A percentile compares a stretch with the other conserved stretches of the same genome.
Evolutionary conservation across 2,888 invertebrate genomes (phyloP).

Genomic region (Synergus gifuensis): DNA sequence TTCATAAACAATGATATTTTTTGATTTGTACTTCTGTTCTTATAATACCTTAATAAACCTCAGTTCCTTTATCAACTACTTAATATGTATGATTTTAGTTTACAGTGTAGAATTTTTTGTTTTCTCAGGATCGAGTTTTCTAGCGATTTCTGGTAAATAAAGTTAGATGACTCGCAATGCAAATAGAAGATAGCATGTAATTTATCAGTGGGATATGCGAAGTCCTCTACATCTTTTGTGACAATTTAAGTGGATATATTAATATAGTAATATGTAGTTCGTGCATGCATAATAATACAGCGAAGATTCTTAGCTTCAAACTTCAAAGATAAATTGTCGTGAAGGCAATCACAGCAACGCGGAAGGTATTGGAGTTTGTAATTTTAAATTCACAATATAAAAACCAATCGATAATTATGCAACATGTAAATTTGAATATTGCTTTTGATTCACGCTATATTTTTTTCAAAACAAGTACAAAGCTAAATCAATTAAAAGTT

Average conservation of each 20-base stretch:
- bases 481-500: neutral
- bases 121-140: constrained; percentile 23
- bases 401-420: neutral
- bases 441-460: neutral
- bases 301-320: constrained; percentile 11
- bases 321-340: constrained; percentile 5
- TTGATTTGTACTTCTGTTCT: too few relatives aligned
- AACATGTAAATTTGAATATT: neutral
- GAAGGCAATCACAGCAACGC: constrained; percentile 15
- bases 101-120: constrained; percentile 20
- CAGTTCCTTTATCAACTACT: too few relatives aligned
- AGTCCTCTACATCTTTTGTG: constrained; percentile 16
- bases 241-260: constrained; percentile 4
- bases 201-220: neutral
- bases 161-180: constrained; percentile 12
- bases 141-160: constrained; percentile 6
- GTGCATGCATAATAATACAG: constrained; percentile 28
- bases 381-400: neutral
- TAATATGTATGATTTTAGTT: neutral
- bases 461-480: neutral
- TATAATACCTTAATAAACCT: neutral
- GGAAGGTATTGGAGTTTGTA: neutral
- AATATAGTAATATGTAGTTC: constrained; percentile 8
- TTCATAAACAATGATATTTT: too few relatives aligned
- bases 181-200: constrained; percentile 8